Evolutionary conservation across 2,113 vertebrate genomes (phyloP).

Genomic region (Gorsachius goisagi): DNA sequence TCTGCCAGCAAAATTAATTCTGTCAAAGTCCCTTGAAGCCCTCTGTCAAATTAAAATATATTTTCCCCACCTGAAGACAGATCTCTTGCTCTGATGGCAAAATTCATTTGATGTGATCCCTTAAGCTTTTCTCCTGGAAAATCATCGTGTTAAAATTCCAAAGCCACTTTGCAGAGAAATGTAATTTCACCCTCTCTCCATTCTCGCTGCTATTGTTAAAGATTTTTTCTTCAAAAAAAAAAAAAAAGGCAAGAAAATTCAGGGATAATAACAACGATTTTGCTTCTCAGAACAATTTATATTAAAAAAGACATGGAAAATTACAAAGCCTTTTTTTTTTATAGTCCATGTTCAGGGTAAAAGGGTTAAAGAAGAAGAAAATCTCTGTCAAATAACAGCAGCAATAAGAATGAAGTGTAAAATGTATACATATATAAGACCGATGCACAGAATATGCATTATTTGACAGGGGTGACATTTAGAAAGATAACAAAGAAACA

Average conservation of each 20-base stretch:
- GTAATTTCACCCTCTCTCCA: background rate
- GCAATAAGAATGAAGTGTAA: background rate
- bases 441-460: background rate
- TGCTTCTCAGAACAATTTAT: background rate
- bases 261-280: background rate
- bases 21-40: conserved; percentile 54
- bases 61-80: background rate
- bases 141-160: conserved; percentile 36
- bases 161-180: background rate
- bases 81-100: conserved; percentile 61
- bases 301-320: background rate
- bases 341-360: background rate
- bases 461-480: background rate
- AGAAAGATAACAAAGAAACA: background rate
- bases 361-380: background rate
- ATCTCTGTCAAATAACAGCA: background rate
- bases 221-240: background rate
- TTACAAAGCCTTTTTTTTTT: background rate
- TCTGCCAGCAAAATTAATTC: conserved; percentile 59
- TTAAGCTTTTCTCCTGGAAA: conserved; percentile 50
- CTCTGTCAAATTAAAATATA: conserved; percentile 58
- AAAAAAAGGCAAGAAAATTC: background rate
- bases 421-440: background rate
- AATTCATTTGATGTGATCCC: conserved; percentile 60
- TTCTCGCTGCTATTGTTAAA: background rate